These are phyloP conservation scores for Bugula neritina DNA, from an alignment of 2,888 invertebrate species.

Conservation along the genomic window DNA sequence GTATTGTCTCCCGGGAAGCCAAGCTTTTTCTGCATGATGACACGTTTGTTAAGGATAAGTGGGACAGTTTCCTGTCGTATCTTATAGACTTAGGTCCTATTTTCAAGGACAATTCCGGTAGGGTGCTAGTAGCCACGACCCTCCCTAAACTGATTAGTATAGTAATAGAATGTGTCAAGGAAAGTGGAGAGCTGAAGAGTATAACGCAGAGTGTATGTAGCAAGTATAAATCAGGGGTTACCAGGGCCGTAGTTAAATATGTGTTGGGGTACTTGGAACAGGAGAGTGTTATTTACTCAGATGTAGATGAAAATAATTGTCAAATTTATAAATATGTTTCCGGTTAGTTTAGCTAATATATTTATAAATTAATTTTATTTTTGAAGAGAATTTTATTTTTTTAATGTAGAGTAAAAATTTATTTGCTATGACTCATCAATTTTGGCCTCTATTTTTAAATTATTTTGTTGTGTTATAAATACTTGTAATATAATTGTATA, in stretches of 20 bases:
- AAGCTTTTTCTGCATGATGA: background rate
- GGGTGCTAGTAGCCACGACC: background rate
- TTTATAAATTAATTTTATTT: no score
- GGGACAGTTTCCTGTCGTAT: background rate
- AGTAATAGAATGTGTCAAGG: background rate
- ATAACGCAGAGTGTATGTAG: background rate
- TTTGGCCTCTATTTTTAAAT: no score
- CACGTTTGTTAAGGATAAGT: background rate
- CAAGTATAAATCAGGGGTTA: background rate
- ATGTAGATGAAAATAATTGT: background rate
- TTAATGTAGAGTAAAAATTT: no score
- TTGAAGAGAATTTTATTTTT: no score
- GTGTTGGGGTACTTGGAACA: slow-evolving; percentile 4
- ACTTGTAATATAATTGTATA: background rate
- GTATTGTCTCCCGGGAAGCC: background rate
- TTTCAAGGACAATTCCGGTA: background rate
- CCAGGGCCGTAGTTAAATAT: background rate
- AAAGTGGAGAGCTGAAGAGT: background rate
- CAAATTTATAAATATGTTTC: no score
- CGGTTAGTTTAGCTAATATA: no score
- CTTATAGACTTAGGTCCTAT: background rate
- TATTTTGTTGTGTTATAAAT: no score
- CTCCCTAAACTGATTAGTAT: background rate
- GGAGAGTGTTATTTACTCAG: slow-evolving; percentile 6
- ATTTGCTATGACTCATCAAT: no score